Evolutionary conservation across 2,113 vertebrate genomes (phyloP).

Genomic region (Amphilophus citrinellus): DNA sequence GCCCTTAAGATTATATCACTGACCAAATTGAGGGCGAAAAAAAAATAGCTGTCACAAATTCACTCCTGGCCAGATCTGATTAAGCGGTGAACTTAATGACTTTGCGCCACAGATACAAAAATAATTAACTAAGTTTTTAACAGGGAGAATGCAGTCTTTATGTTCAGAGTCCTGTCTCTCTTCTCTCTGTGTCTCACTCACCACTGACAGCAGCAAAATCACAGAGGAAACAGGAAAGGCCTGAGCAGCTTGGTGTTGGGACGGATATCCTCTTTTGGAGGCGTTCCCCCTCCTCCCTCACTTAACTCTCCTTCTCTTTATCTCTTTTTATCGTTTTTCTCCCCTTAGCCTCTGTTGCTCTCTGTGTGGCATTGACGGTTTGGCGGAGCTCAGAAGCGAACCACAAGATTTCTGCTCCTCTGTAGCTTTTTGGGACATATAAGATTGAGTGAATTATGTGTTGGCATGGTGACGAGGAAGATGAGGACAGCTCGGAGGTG

Average conservation of each 20-base stretch:
- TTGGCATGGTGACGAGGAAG: slow-evolving; percentile 80
- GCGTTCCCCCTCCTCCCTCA: slow-evolving; percentile 73
- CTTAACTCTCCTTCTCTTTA: slow-evolving; percentile 72
- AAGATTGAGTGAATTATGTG: slow-evolving; percentile 62
- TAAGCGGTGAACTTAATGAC: neutral
- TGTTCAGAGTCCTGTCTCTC: slow-evolving; percentile 8
- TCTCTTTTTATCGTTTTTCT: slow-evolving; percentile 62
- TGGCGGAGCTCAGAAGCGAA: neutral
- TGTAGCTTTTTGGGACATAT: neutral
- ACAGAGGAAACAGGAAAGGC: slow-evolving; percentile 82
- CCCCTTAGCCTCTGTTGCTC: slow-evolving; percentile 26
- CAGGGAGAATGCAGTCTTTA: slow-evolving; percentile 17
- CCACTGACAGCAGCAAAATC: slow-evolving; percentile 68
- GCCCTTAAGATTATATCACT: slow-evolving; percentile 35
- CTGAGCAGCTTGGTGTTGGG: slow-evolving; percentile 78
- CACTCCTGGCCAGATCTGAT: slow-evolving; percentile 15
- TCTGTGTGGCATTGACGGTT: slow-evolving; percentile 42
- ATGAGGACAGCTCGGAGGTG: slow-evolving; percentile 76
- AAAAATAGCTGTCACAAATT: slow-evolving; percentile 11
- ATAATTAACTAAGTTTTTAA: slow-evolving; percentile 17
- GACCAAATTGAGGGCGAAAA: slow-evolving; percentile 4
- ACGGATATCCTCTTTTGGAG: slow-evolving; percentile 79
- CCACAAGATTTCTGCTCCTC: neutral
- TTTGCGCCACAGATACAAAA: slow-evolving; percentile 6
- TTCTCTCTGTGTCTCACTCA: slow-evolving; percentile 23